Evolutionary conservation across 1,140 invertebrate species (phyloP).

Genomic region (Laupala kohalensis): DNA sequence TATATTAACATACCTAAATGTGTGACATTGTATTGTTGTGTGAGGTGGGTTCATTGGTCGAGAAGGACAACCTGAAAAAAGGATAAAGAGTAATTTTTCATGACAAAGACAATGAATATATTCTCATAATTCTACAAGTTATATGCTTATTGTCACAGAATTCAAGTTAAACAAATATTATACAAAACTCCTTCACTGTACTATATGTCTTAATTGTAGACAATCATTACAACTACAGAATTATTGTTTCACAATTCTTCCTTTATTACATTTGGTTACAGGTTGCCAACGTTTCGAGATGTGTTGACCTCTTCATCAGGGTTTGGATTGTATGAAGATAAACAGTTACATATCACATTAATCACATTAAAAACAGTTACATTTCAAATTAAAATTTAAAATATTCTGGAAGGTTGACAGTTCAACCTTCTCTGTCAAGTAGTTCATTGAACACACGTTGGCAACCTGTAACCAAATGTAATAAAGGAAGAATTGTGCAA

Average conservation of each 20-base stretch:
- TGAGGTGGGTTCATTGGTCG: slow-evolving; percentile 1
- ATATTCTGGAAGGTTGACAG: no score
- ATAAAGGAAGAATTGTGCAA: no score
- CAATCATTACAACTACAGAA: background rate
- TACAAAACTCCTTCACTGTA: background rate
- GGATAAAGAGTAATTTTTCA: background rate
- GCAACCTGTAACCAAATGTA: no score
- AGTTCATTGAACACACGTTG: no score
- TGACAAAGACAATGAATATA: no score
- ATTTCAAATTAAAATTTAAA: no score
- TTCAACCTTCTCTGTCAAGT: no score
- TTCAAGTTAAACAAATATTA: background rate
- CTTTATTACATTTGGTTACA: background rate
- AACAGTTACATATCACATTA: no score
- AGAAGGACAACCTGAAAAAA: background rate
- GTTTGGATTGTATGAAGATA: no score
- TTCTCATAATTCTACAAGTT: background rate
- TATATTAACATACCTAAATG: background rate
- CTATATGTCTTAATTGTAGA: background rate
- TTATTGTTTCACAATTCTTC: background rate
- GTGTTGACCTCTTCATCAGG: no score
- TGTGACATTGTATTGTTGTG: slow-evolving; percentile 1
- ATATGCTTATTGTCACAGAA: background rate
- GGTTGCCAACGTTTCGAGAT: no score
- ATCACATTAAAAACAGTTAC: no score